Conservation (phyloP, 2,113 vertebrate genomes). For the Budorcas taxicolor region DNA sequence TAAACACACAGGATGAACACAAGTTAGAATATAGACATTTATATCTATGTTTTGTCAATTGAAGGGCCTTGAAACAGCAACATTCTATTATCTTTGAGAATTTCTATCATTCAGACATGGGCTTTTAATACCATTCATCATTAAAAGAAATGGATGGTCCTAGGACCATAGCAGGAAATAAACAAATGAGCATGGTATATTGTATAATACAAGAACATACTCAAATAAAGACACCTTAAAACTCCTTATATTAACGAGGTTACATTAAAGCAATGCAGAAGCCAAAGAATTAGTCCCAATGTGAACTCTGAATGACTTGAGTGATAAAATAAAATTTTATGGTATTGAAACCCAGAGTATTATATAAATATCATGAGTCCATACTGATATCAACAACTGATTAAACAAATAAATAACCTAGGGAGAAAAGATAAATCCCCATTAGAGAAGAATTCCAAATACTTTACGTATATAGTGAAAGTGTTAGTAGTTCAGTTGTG, state of each 20-base stretch:
- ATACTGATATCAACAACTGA: neutral
- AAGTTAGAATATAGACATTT: neutral
- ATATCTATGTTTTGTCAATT: neutral
- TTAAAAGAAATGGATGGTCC: neutral
- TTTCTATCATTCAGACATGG: neutral
- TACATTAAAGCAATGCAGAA: neutral
- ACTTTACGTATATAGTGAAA: neutral
- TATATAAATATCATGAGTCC: neutral
- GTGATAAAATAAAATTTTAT: neutral
- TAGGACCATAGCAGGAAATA: neutral
- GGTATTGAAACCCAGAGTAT: neutral
- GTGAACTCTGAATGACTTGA: neutral
- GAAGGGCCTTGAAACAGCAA: neutral
- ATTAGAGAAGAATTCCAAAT: neutral
- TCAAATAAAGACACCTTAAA: neutral
- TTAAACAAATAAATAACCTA: neutral
- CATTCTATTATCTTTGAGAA: neutral
- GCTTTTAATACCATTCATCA: neutral
- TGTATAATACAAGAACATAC: neutral
- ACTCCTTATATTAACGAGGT: neutral
- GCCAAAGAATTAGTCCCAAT: neutral
- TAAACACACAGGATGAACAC: neutral
- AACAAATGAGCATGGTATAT: neutral
- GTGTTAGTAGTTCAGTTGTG: neutral
- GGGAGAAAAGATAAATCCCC: neutral